These are phyloP conservation scores for Salvelinus namaycush DNA, from an alignment of 2,113 vertebrate species.

Conservation along the genomic window DNA sequence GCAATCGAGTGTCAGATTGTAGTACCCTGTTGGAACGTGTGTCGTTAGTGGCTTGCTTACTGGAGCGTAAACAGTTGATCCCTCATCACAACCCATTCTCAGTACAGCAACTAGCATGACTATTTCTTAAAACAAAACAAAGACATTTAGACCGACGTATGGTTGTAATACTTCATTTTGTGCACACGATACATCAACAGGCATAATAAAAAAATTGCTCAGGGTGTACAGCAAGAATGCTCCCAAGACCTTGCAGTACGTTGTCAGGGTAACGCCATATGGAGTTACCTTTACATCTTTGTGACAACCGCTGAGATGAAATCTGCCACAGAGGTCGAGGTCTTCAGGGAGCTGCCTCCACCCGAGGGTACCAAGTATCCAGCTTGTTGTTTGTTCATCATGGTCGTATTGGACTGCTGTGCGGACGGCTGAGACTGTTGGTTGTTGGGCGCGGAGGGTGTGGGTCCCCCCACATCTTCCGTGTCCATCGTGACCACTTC, in stretches of 20 bases:
- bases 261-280: too few species aligned
- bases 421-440: too few species aligned
- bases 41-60: too few species aligned
- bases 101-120: not conserved
- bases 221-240: too few species aligned
- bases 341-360: not conserved
- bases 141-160: not conserved
- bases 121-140: too few species aligned
- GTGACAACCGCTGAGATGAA: not conserved
- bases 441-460: too few species aligned
- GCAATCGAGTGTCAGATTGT: not conserved
- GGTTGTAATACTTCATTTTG: not conserved
- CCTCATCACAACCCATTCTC: not conserved
- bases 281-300: too few species aligned
- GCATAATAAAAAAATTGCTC: not conserved
- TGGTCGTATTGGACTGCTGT: not conserved
- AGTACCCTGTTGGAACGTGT: not conserved
- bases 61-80: not conserved
- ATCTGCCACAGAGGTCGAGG: not conserved
- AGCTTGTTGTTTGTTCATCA: not conserved
- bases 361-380: not conserved
- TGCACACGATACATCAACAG: not conserved
- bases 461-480: not conserved
- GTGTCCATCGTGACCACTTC: too few species aligned
- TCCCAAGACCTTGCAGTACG: too few species aligned